Percentiles rank a stretch among this genome's conserved stretches.
Conservation (phyloP, 2,113 vertebrate genomes). For the Sterna hirundo region DNA sequence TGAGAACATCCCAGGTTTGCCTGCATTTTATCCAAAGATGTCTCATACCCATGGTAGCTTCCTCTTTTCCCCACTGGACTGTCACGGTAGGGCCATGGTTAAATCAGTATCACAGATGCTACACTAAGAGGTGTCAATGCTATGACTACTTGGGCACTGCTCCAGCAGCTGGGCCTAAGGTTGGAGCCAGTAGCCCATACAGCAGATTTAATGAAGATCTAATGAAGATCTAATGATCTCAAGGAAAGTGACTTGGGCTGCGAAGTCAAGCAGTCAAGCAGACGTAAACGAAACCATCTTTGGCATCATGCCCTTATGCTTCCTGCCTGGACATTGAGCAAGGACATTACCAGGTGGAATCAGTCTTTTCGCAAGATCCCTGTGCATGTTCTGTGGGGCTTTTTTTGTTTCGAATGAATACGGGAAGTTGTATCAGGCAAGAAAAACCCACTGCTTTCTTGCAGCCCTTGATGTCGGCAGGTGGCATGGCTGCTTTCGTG, state of each 20-base stretch:
- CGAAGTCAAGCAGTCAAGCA: neutral
- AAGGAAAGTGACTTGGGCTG: neutral
- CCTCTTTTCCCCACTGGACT: neutral
- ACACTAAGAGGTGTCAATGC: neutral
- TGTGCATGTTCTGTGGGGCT: neutral
- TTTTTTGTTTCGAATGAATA: neutral
- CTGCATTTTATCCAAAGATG: neutral
- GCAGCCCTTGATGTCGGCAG: neutral
- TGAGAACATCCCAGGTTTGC: neutral
- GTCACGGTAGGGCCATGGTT: neutral
- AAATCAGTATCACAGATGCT: neutral
- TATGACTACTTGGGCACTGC: neutral
- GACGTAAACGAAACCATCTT: neutral
- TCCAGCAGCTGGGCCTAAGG: neutral
- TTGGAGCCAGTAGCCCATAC: neutral
- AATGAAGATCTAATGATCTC: neutral
- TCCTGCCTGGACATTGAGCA: neutral
- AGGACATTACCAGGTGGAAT: neutral
- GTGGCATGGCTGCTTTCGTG: rapidly evolving
- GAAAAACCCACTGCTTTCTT: neutral
- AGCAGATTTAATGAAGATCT: neutral
- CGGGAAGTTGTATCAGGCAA: rapidly evolving
- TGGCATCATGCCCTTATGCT: neutral
- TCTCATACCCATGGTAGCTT: rapidly evolving
- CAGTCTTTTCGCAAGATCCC: neutral